Evolutionary conservation across 2,888 invertebrate genomes (phyloP), one percentile per base, ranked within the genome.

Genomic region (Diloba caeruleocephala): DNA sequence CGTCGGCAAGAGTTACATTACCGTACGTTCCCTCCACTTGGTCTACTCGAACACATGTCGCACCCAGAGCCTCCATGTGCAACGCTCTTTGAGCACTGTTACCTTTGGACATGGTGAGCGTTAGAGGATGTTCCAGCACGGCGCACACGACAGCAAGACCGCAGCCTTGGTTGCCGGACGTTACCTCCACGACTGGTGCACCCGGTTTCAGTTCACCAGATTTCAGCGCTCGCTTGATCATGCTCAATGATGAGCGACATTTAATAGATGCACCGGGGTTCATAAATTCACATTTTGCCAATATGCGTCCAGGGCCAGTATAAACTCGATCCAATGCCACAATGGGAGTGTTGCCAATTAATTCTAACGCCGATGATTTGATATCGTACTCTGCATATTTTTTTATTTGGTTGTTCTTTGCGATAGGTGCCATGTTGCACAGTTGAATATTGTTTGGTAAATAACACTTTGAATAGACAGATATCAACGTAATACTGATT

Each of bases 201-300:
- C 89, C 90, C 2, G 90, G 90, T 43, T 84, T 80, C 33, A 93
- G 53, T 2, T 79, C 78, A 8, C 92, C 92, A 10, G 73, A 76
- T 19, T 78, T 78, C 1, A 72, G 52, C 1, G 92, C 92, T 33
- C 78, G 77, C 23, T 77, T 61, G 50, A 93, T 85, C 92, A 92
- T 92, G 52, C 85, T 78, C 36, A 92, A 62, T 0, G 92, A 86
- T 0, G 92, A 93, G 9, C 92, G 86, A 48, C 87, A 87, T 79
- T 93, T 93, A 25, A 93, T 84, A 0, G 92, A 93, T 8, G 86
- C 92, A 21, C 92, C 90, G 6, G 92, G 92, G 45, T 92, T 93
- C 91, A 91, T 92, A 53, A 88, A 92, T 70, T 93, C 92, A 76
- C 92, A 93, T 86, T 92, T 93, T 1, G 84, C 92, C 31, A 93